phyloP scores from a whole-genome alignment of 2,797 vertebrate genomes.

The Gymnocypris eckloni region DNA sequence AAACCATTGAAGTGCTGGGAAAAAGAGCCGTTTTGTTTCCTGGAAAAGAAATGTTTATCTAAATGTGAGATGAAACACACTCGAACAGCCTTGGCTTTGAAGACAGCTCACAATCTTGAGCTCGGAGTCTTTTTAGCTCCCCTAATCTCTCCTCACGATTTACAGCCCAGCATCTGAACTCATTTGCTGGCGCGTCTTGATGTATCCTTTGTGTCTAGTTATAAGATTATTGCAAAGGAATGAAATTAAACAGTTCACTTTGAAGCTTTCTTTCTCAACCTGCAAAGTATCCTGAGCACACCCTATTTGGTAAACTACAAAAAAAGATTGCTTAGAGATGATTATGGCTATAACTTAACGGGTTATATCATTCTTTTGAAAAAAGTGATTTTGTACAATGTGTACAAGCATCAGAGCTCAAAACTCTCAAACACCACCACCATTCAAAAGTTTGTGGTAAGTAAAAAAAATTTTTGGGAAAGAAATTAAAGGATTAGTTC shows the following conservation, averaged over 20 bases:
- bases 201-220: conserved; percentile 15
- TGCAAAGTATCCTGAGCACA: not conserved
- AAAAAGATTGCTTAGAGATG: not conserved
- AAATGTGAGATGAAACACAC: conserved; percentile 31
- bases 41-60: conserved; percentile 45
- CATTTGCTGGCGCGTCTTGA: conserved; percentile 20
- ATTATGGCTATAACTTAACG: conserved; percentile 3
- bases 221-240: conserved; percentile 21
- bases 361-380: not conserved
- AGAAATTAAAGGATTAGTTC: not conserved
- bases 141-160: conserved; percentile 29
- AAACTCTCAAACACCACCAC: not conserved
- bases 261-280: conserved; percentile 2
- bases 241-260: not conserved
- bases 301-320: not conserved
- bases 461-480: not conserved
- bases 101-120: conserved; percentile 17
- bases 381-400: not conserved
- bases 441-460: not conserved
- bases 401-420: not conserved
- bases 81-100: conserved; percentile 15
- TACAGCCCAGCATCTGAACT: not conserved
- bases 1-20: not conserved
- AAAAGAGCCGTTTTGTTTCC: not conserved
- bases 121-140: not conserved